Evolutionary conservation across 2,113 vertebrate species (phyloP).

Genomic region (Ophiodon elongatus): DNA sequence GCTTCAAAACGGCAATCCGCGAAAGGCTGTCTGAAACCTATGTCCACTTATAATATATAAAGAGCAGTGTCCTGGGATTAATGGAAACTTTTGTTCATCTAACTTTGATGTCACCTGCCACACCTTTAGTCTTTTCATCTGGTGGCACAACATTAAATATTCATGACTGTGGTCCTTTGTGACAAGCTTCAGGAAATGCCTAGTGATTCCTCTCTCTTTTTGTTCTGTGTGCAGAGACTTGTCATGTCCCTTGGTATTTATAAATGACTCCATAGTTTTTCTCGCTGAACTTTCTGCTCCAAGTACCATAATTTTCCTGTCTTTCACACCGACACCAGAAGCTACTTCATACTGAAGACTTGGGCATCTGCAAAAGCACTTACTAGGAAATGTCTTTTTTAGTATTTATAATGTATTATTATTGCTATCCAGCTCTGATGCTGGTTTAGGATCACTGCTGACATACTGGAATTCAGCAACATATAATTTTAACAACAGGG

Average conservation of each 20-base stretch:
- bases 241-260: conserved; percentile 55
- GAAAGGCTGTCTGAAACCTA: background rate
- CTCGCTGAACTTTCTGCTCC: conserved; percentile 35
- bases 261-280: conserved; percentile 47
- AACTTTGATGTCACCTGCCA: conserved; percentile 64
- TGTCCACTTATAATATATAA: background rate
- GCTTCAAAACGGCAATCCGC: background rate
- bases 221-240: conserved; percentile 30
- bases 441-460: background rate
- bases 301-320: conserved; percentile 14
- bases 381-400: conserved; percentile 4
- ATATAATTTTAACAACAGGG: background rate
- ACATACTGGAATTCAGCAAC: background rate
- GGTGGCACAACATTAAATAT: conserved; percentile 63
- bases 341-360: background rate
- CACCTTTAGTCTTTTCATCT: conserved; percentile 64
- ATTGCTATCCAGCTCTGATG: conserved; percentile 10
- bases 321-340: conserved; percentile 21
- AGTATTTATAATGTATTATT: conserved; percentile 17
- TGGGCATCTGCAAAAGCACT: conserved; percentile 1
- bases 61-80: conserved; percentile 17
- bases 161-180: conserved; percentile 63
- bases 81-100: conserved; percentile 43
- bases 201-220: conserved; percentile 32
- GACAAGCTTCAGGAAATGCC: conserved; percentile 51